Conservation (phyloP, 2,888 invertebrate species). For the Amblyjoppa fuscipennis region DNA sequence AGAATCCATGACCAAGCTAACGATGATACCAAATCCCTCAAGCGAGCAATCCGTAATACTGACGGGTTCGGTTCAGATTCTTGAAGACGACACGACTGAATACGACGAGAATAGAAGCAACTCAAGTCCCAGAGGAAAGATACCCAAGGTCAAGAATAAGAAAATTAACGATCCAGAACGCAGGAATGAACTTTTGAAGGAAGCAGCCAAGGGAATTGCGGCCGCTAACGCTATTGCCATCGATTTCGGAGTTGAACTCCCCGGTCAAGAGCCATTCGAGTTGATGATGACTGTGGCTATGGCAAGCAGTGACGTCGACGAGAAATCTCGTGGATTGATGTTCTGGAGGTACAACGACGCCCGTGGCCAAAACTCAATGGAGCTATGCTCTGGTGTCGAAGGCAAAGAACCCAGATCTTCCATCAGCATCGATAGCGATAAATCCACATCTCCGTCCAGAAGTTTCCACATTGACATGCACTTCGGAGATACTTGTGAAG, state of each 20-base stretch:
- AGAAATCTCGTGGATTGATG: constrained; percentile 86
- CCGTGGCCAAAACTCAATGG: constrained; percentile 74
- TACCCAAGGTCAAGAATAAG: constrained; percentile 61
- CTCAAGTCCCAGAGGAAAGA: constrained; percentile 73
- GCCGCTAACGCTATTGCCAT: constrained; percentile 86
- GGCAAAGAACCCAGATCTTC: constrained; percentile 85
- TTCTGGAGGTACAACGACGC: constrained; percentile 85
- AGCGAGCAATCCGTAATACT: constrained; percentile 85
- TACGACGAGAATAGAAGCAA: constrained; percentile 16
- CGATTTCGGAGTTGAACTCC: constrained; percentile 87
- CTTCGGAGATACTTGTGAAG: constrained; percentile 85
- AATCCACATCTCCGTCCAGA: constrained; percentile 86
- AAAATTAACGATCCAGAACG: constrained; percentile 86
- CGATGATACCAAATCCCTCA: constrained; percentile 85
- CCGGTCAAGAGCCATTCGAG: constrained; percentile 85
- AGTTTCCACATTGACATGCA: constrained; percentile 85
- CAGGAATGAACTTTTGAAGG: constrained; percentile 86
- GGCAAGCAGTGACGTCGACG: constrained; percentile 87
- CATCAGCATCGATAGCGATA: constrained; percentile 37
- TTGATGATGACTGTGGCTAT: constrained; percentile 87
- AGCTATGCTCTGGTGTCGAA: constrained; percentile 86
- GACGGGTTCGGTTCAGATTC: constrained; percentile 81
- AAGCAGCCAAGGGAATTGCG: constrained; percentile 87
- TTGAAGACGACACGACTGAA: constrained; percentile 40
- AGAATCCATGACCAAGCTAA: constrained; percentile 86